Evolutionary conservation across 2,797 vertebrate genomes (phyloP).

Genomic region (Pantherophis vulpinus): DNA sequence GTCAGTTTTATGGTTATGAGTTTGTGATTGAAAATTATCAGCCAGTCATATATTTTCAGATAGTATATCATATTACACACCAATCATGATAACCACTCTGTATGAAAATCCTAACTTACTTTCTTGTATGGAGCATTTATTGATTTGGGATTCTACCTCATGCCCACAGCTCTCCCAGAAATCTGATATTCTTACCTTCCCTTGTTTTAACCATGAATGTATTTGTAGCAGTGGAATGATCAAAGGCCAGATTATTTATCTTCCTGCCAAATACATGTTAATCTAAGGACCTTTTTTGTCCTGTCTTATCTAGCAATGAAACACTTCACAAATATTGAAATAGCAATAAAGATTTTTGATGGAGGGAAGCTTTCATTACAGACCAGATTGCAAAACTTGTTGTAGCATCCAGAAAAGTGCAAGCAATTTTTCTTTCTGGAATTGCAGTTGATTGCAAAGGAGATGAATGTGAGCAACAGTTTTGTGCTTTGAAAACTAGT

Average conservation of each 20-base stretch:
- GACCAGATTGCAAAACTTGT: background rate
- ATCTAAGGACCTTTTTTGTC: background rate
- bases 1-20: background rate
- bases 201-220: background rate
- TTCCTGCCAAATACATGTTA: background rate
- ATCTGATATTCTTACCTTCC: background rate
- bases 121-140: background rate
- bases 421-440: background rate
- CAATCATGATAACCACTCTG: background rate
- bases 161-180: background rate
- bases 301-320: background rate
- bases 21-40: background rate
- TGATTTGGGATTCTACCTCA: background rate
- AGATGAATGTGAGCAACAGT: background rate
- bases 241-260: background rate
- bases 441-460: background rate
- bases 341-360: background rate
- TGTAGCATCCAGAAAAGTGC: background rate
- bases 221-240: background rate
- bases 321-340: background rate
- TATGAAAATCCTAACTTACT: background rate
- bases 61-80: background rate
- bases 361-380: background rate
- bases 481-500: background rate
- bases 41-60: background rate